Base-by-base conservation (phyloP, 2,888 invertebrate species). In the Torymus texanus region DNA sequence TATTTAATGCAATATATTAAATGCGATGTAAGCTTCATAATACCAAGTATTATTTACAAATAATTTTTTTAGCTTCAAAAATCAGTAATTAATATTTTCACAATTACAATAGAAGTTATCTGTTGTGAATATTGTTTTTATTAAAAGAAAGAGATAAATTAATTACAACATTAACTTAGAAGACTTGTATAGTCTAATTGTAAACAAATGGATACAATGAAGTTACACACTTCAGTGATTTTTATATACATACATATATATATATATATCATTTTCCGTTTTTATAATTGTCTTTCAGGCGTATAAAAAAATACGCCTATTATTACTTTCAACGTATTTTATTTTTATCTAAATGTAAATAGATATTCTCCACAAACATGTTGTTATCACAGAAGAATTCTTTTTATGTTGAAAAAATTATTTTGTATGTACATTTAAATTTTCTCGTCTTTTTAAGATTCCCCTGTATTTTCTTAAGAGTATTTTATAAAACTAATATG, bases 391-490 rank as follows among this genome's bases (percentile, higher is more conserved):
- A 66, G 53, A 71, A 65, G 50, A 72, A 24, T 78, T 70, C 14
- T 75, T 79, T 72, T 81, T 74, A 79, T 8, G 55, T 71, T 79
- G 70, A 71, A 55, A 75, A 77, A 68, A 63, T 65, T 77, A 81
- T 77, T 81, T 81, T 77, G 63, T 77, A 78, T 75, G 79, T 82
- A 78, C 61, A 77, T 81, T 78, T 75, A 61, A 75, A 74, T 81
- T 79, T n/a, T 74, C 62, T 81, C 14, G 65, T 81, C 51, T 62
- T 68, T 72, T 76, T 77, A 77, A 81, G 74, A 81, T 81, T 79
- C 59, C 68, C 50, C 67, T 81, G 78, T 80, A 82, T 82, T 82
- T 80, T 82, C 80, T 75, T 80, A 82, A 82, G 62, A 75, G 70
- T 82, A 80, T 82, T 80, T 80, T 82, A 80, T 80, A 82, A 82